Evolutionary conservation across 30 jellyfish, hydroid and myxozoan species (phyloP).

Genomic region (Cassiopea xamachana): DNA sequence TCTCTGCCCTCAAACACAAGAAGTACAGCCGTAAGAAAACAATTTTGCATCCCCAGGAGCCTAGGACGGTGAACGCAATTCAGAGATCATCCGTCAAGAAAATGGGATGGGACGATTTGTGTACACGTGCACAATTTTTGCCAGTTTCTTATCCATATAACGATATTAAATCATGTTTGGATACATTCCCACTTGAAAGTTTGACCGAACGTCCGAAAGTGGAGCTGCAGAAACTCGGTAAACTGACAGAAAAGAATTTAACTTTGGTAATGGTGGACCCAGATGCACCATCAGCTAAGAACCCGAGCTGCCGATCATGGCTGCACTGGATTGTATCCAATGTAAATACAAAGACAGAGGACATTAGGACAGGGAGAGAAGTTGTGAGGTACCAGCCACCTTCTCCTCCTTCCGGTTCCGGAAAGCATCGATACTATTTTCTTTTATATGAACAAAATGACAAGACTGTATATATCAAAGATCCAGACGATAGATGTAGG

Average conservation of each 20-base stretch:
- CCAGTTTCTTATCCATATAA: constrained; percentile 68
- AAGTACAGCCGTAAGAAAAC: constrained; percentile 1
- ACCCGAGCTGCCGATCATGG: constrained; percentile 88
- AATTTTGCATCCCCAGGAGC: constrained; percentile 16
- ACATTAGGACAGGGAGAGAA: constrained; percentile 45
- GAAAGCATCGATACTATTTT: constrained; percentile 72
- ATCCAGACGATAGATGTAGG: constrained; percentile 67
- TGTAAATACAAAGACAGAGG: constrained; percentile 30
- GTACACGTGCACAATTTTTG: constrained; percentile 65
- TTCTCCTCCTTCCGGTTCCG: constrained; percentile 79
- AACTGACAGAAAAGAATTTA: constrained; percentile 58
- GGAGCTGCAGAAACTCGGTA: constrained; percentile 61
- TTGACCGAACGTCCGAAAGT: constrained; percentile 57
- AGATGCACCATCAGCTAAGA: constrained; percentile 83
- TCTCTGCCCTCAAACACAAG: not conserved
- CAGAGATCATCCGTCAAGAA: constrained; percentile 26
- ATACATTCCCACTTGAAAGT: constrained; percentile 64
- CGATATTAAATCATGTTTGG: constrained; percentile 51
- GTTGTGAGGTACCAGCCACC: constrained; percentile 63
- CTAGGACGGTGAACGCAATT: constrained; percentile 25
- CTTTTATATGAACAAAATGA: constrained; percentile 64
- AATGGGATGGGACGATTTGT: constrained; percentile 75
- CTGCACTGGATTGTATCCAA: constrained; percentile 80
- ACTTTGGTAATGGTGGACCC: constrained; percentile 90
- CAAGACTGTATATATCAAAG: constrained; percentile 50